Evolutionary conservation across 2,797 vertebrate species (phyloP).

Genomic region (Lemur catta): DNA sequence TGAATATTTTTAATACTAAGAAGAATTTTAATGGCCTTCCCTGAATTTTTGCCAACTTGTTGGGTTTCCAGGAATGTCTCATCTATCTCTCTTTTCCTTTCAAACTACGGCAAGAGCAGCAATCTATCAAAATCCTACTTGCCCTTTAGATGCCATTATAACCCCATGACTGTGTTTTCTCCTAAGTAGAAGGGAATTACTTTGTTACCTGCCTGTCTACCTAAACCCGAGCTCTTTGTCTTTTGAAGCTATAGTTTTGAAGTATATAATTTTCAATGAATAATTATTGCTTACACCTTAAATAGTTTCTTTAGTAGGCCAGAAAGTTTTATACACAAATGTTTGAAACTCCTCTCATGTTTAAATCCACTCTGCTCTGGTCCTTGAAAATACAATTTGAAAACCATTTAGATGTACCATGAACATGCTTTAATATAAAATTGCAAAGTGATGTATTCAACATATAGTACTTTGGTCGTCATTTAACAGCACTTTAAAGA

Average conservation of each 20-base stretch:
- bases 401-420: neutral
- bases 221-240: neutral
- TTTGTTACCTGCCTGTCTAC: neutral
- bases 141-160: neutral
- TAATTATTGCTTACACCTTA: neutral
- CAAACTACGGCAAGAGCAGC: neutral
- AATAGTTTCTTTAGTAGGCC: neutral
- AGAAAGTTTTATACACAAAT: neutral
- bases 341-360: constrained; percentile 1
- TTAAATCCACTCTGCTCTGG: neutral
- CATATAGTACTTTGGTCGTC: neutral
- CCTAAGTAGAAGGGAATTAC: neutral
- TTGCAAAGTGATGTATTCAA: neutral
- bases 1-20: constrained; percentile 25
- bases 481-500: neutral
- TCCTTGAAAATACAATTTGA: neutral
- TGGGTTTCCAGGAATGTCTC: neutral
- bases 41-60: neutral
- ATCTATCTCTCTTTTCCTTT: neutral
- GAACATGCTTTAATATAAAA: neutral
- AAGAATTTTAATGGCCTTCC: neutral
- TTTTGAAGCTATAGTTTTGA: neutral
- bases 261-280: neutral
- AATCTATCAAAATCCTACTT: neutral
- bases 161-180: neutral